Conservation (phyloP, 2,797 vertebrate genomes). For the Myripristis jacobus region DNA sequence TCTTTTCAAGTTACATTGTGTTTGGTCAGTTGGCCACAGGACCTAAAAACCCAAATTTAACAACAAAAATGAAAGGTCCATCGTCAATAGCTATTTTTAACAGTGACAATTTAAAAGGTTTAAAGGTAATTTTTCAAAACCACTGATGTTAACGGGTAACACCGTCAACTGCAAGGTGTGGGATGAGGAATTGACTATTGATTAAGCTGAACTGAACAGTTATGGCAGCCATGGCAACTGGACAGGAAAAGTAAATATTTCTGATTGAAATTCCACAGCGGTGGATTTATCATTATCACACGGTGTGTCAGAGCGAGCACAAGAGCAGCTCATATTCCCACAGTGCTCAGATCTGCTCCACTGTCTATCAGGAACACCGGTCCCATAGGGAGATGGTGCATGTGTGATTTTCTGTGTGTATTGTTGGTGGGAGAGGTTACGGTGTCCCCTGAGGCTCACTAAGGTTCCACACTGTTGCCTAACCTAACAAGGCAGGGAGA, state of each 20-base stretch:
- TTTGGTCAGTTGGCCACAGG: too few species aligned
- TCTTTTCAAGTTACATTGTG: too few species aligned
- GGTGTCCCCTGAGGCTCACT: conserved; percentile 23
- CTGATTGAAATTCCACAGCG: conserved; percentile 22
- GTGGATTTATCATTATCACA: conserved; percentile 8
- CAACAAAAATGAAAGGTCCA: too few species aligned
- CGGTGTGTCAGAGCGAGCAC: conserved; percentile 12
- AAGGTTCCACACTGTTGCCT: conserved; percentile 46
- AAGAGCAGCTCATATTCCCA: conserved; percentile 30
- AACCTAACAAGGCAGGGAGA: conserved; percentile 58
- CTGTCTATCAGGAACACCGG: conserved; percentile 35
- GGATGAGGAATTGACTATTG: not conserved
- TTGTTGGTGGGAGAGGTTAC: conserved; percentile 15
- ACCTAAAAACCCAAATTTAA: too few species aligned
- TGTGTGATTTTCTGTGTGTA: conserved; percentile 33
- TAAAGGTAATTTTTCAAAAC: too few species aligned
- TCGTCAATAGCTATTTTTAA: too few species aligned
- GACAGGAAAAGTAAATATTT: not conserved
- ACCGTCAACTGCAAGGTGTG: too few species aligned
- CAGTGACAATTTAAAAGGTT: too few species aligned
- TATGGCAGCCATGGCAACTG: conserved; percentile 5
- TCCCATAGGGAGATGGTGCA: conserved; percentile 11
- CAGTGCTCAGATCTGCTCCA: conserved; percentile 20
- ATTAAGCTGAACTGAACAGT: not conserved
- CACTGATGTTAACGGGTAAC: too few species aligned